These are phyloP conservation scores for Pseudomyrmex flavicornis DNA, from an alignment of 1,140 invertebrate species.

Conservation along the genomic window DNA sequence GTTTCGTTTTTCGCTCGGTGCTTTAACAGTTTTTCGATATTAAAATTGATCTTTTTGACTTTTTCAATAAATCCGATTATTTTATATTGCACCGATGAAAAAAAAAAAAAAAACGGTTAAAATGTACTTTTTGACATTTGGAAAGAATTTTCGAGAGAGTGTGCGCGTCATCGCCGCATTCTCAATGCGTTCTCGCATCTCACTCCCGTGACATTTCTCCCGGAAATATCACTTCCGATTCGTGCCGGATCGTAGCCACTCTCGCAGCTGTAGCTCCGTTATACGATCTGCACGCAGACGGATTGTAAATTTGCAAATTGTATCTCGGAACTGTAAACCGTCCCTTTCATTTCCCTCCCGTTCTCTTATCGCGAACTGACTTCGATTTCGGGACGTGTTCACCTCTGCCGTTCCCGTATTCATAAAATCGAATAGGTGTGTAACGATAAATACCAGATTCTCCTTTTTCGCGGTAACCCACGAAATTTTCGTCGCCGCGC, in stretches of 20 bases:
- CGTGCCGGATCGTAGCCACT: constrained; percentile 66
- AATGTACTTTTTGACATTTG: neutral
- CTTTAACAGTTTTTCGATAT: constrained; percentile 8
- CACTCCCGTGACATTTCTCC: constrained; percentile 62
- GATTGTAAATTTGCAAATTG: constrained; percentile 78
- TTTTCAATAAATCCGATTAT: constrained; percentile 5
- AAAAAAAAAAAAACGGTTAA: neutral
- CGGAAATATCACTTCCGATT: constrained; percentile 71
- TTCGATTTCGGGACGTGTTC: constrained; percentile 27
- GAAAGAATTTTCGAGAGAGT: constrained; percentile 1
- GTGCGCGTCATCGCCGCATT: neutral
- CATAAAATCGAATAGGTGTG: constrained; percentile 60
- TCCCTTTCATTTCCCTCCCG: constrained; percentile 45
- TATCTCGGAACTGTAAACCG: constrained; percentile 71
- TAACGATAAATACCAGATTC: constrained; percentile 63
- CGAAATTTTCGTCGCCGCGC: neutral
- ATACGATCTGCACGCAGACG: constrained; percentile 68
- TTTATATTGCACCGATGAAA: neutral
- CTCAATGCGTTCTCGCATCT: constrained; percentile 35
- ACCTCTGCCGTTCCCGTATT: constrained; percentile 32
- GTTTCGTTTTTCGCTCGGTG: neutral
- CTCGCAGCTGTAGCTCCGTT: constrained; percentile 67
- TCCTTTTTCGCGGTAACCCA: constrained; percentile 9
- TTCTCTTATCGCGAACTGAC: constrained; percentile 38
- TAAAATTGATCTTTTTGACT: neutral